Evolutionary conservation across 2,113 vertebrate species (phyloP), one percentile per base, ranked within the genome.

Genomic region (Oncorhynchus masou): DNA sequence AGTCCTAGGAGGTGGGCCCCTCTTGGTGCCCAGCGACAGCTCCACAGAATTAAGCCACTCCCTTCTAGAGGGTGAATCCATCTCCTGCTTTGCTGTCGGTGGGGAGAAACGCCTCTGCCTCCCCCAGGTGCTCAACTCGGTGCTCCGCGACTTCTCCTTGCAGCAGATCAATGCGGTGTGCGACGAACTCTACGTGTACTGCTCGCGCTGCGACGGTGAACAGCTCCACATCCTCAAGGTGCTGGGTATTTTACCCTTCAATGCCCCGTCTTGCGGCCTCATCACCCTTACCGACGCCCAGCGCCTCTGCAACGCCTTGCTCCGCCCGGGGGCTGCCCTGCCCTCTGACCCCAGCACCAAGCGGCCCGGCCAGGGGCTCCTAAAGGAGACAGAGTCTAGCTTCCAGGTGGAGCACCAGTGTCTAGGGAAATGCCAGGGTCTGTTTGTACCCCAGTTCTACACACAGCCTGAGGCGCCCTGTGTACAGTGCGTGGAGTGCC

Each of bases 331-430:
- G 19, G 94, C 95, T 3, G 91, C 95, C 5, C 91, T 96, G 45
- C 95, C 94, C 1, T 91, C 94, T 0, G 90, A 92, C 82, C 92
- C 95, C 83, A 90, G 90, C 2, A 85, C 91, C 20, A 90, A 96
- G 79, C 94, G 95, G 82, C 93, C 95, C 11, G 90, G 88, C 70
- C 95, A 95, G 83, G 93, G 93, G 83, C 95, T 96, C 79, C 85
- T 96, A 82, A 98, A 97, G 83, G 96, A 97, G 89, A 94, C 92
- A 67, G 95, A 95, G 81, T 93, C 95, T 91, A 95, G 94, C 91
- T 99, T 99, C 89, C 96, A 97, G 91, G 96, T 99, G 74, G 97
- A 99, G 89, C 98, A 99, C 57, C 96, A 97, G 76, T 99, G 98
- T 91, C 87, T 99, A 92, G 98, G 98, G 83, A 98, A 98, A 90